Conservation (phyloP, 37 sponge, comb jelly and placozoan genomes). For the Trichoplax adhaerens region DNA sequence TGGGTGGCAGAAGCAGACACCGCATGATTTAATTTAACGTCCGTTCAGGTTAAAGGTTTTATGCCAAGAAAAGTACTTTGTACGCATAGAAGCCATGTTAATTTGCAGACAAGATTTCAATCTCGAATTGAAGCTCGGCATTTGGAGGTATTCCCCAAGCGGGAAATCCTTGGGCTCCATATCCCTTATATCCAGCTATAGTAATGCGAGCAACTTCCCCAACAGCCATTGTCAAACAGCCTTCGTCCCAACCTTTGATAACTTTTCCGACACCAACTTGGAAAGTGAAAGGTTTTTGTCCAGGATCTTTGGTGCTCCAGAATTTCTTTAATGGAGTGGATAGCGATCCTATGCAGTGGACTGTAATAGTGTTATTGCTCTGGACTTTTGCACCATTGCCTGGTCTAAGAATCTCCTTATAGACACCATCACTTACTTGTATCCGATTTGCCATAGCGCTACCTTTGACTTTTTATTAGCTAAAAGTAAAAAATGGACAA, state of each 20-base stretch:
- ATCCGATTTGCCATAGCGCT: too few species aligned
- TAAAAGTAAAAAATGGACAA: too few species aligned
- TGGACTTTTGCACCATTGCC: slow-evolving; percentile 1
- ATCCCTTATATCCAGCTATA: slow-evolving; percentile 45
- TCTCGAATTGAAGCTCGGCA: slow-evolving; percentile 54
- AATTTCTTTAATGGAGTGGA: slow-evolving; percentile 34
- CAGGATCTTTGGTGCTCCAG: slow-evolving; percentile 68
- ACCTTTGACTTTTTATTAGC: too few species aligned
- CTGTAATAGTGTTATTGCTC: slow-evolving; percentile 30
- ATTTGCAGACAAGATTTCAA: slow-evolving; percentile 25
- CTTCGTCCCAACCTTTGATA: slow-evolving; percentile 69
- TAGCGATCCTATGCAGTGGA: slow-evolving; percentile 50
- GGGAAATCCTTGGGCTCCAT: slow-evolving; percentile 58
- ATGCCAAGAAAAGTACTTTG: too few species aligned
- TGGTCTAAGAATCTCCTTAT: slow-evolving; percentile 21
- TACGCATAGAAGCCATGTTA: not conserved
- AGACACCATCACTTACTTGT: slow-evolving; percentile 1
- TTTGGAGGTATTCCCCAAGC: slow-evolving; percentile 77
- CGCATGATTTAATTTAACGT: too few species aligned
- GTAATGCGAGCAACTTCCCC: slow-evolving; percentile 49
- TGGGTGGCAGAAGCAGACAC: too few species aligned
- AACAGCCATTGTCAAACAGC: slow-evolving; percentile 49
- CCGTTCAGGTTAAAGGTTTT: too few species aligned
- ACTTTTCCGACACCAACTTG: slow-evolving; percentile 63
- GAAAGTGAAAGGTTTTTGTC: slow-evolving; percentile 51